Evolutionary conservation across 2,888 invertebrate species (phyloP), one percentile per base, ranked within the genome.

Genomic region (Drosophila anceps): DNA sequence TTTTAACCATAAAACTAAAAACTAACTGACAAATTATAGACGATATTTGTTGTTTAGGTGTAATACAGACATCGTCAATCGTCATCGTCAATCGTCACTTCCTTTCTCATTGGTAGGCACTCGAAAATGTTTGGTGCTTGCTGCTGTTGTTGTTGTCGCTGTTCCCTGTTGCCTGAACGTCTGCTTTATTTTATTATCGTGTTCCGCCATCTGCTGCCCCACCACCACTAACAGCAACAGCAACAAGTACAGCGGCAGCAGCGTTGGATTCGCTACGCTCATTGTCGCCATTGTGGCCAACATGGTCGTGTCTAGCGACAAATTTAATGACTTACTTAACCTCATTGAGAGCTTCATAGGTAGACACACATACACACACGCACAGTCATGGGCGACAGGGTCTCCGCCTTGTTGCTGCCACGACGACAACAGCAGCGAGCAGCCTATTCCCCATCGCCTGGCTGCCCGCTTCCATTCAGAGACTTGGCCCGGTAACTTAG

Each of bases 271-370:
- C 62, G 74, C 78, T 64, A 48, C 65, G 67, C 77, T 71, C 76
- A 79, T 88, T 76, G 86, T 83, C 84, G 76, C 81, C 82, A 85
- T 83, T 73, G 74, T 84, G 78, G 82, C 80, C 79, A 82, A 89
- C 74, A 73, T 84, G 81, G 90, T 82, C 90, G 90, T 91, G 91
- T 90, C 90, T 90, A 90, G 91, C 91, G 90, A 91, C 91, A 91
- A 91, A 90, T 90, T 91, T 91, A 91, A 91, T 91, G 91, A 84
- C 91, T 91, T 87, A 91, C 89, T 91, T 89, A 91, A 88, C 83
- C 90, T 69, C 82, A 81, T 81, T 82, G 87, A 73, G 73, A 62
- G 71, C 53, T 71, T 69, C 67, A 79, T 63, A 64, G 63, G 50
- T 59, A 68, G 37, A 43, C 15, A 58, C 51, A 65, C 59, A 55